Conservation (phyloP, 2,113 vertebrate species). For the Baryphthengus martii region DNA sequence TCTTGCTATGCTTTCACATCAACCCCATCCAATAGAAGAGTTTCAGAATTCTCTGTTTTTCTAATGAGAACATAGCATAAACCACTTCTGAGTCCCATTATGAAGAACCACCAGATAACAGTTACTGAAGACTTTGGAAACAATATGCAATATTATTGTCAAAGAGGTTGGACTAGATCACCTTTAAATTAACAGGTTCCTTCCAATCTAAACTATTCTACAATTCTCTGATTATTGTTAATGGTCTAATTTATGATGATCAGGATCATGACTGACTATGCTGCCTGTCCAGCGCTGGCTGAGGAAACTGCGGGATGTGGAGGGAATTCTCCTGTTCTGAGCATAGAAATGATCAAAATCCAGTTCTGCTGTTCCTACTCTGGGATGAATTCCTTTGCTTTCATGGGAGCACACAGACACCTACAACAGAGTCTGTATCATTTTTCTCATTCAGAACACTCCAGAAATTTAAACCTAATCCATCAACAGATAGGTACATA, state of each 20-base stretch:
- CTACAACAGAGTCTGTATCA: neutral
- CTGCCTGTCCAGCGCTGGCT: neutral
- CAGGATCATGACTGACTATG: neutral
- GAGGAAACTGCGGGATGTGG: neutral
- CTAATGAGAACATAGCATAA: neutral
- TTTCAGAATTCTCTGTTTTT: neutral
- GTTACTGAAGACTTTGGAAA: neutral
- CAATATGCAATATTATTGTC: neutral
- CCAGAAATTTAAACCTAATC: neutral
- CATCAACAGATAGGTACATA: neutral
- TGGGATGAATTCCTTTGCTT: neutral
- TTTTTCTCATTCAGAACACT: neutral
- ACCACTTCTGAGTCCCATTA: neutral
- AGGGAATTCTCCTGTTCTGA: neutral
- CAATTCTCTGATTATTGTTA: neutral
- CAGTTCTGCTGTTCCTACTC: neutral
- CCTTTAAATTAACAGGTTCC: neutral
- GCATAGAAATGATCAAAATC: rapidly evolving
- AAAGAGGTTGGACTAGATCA: neutral
- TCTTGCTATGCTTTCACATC: neutral
- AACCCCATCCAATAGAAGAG: neutral
- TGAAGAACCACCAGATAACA: neutral
- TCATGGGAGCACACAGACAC: neutral
- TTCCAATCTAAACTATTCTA: neutral
- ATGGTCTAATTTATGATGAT: neutral